Conservation (phyloP, 2,797 vertebrate genomes). For the Cossypha caffra region DNA sequence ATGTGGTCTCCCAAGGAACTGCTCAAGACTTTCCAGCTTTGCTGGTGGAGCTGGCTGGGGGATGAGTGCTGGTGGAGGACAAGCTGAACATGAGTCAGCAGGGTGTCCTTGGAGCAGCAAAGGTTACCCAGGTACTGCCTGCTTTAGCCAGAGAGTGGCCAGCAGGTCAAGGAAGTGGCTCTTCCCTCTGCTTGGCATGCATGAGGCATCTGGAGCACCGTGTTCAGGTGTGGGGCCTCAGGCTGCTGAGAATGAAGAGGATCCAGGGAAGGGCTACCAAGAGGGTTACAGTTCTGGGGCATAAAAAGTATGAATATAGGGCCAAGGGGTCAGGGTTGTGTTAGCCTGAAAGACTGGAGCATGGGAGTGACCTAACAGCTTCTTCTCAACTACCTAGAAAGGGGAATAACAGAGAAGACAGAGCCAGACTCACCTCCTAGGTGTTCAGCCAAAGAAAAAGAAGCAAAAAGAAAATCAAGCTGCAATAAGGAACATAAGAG, state of each 20-base stretch:
- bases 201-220: not conserved
- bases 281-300: not conserved
- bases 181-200: not conserved
- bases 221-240: not conserved
- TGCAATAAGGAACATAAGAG: not conserved
- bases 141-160: not conserved
- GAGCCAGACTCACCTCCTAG: not conserved
- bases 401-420: not conserved
- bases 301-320: accelerated
- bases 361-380: accelerated
- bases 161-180: not conserved
- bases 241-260: not conserved
- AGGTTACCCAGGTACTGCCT: not conserved
- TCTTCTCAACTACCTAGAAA: not conserved
- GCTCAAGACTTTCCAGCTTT: constrained; percentile 51
- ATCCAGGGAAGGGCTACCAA: not conserved
- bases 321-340: not conserved
- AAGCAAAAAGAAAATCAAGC: not conserved
- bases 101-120: not conserved
- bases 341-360: not conserved
- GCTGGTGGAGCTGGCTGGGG: constrained; percentile 36
- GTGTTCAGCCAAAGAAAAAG: not conserved
- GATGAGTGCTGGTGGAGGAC: not conserved
- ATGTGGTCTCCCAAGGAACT: not conserved
- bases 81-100: not conserved